Base-by-base conservation (phyloP, 2,797 vertebrate genomes). In the Pangasius macronema region DNA sequence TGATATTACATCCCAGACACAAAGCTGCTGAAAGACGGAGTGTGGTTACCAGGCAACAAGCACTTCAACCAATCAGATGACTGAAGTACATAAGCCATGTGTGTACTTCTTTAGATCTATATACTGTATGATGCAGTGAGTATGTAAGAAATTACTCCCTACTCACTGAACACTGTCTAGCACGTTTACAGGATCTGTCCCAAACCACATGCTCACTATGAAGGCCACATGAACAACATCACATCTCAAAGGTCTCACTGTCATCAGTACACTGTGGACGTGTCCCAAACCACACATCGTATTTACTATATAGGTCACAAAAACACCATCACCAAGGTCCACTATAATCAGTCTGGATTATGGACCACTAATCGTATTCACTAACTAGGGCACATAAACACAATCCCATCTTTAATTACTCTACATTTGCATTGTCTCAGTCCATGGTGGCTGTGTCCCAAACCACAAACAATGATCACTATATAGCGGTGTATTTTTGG, bases 31-130 rank as follows among this genome's bases (percentile, higher is more conserved):
- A 94, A 90, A 88, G 95, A 92, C 88, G 92, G 91, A 94, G 92
- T 94, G 93, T 51, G 88, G 95, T 96, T 95, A 94, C 96, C 92
- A 95, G 93, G 96, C 96, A 96, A 96, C 96, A 94, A 93, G 94
- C 94, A 93, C 93, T 92, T 92, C 94, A 95, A 92, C 94, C 93
- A 93, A 95, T 94, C 92, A 94, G 94, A 91, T 76, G 82, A 92
- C 92, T 93, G 90, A 93, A 93, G 90, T 63, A 27, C 72, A 76
- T 63, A 76, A 63, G 27, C 57, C 57, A 51, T 63, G 70, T 65
- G 55, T 51, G 84, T 30, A 24, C 57, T 61, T 55, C 63, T 70
- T 82, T n/a, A 82, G 59, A 82, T 65, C 27, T 51, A 27, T 61
- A 81, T 27, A 61, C 30, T 42, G 61, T 67, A 30, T 5, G 18